These are phyloP conservation scores for Mnemiopsis leidyi DNA, from an alignment of 37 sponge, comb jelly and placozoan species.

Conservation along the genomic window DNA sequence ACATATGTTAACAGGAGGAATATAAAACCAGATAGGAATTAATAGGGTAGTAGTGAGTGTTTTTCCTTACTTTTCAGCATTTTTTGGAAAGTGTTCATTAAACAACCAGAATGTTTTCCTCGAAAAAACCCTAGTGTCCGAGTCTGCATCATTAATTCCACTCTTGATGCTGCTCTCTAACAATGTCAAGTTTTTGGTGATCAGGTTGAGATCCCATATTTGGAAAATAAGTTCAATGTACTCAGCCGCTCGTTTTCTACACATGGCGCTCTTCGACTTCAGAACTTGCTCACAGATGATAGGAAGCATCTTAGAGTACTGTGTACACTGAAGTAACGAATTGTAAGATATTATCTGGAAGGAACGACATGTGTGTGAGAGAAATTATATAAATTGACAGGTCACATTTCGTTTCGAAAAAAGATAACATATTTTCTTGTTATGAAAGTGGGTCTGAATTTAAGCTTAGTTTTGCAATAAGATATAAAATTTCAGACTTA, in stretches of 20 bases:
- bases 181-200: not conserved
- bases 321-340: constrained; percentile 12
- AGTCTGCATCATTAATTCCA: constrained; percentile 50
- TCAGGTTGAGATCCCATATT: not conserved
- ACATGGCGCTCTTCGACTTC: constrained; percentile 44
- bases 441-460: too few relatives aligned
- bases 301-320: constrained; percentile 23
- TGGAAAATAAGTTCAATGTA: not conserved
- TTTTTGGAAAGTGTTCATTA: not conserved
- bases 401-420: too few relatives aligned
- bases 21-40: too few relatives aligned
- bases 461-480: too few relatives aligned
- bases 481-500: constrained; percentile 1
- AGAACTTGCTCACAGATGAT: not conserved
- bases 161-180: not conserved
- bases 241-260: not conserved
- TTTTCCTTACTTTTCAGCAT: constrained; percentile 47
- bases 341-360: too few relatives aligned
- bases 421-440: too few relatives aligned
- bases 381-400: too few relatives aligned
- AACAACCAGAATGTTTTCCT: not conserved
- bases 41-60: not conserved
- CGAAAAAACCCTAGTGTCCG: not conserved
- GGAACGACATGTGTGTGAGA: too few relatives aligned
- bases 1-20: not conserved